Percentiles rank a stretch among this genome's conserved stretches.
These are phyloP conservation scores for Bombus affinis DNA, from an alignment of 1,140 invertebrate species.

Conservation along the genomic window DNA sequence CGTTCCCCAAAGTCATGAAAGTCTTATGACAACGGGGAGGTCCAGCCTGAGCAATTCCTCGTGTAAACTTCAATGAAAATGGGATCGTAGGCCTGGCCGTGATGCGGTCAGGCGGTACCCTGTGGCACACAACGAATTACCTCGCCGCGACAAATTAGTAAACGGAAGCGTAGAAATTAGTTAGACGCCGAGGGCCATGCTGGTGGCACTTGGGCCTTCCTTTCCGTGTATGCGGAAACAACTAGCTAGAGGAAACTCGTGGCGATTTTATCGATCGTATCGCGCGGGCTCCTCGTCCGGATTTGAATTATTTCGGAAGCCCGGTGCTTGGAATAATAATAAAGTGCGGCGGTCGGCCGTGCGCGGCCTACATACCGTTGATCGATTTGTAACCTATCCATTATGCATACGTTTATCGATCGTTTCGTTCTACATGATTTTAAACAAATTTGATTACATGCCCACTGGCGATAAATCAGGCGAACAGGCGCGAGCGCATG, in stretches of 20 bases:
- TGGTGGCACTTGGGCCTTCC: not conserved
- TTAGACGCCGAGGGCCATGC: constrained; percentile 15
- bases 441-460: constrained; percentile 48
- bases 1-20: constrained; percentile 70
- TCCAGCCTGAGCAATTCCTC: constrained; percentile 64
- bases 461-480: constrained; percentile 28
- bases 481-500: not conserved
- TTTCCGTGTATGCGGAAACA: constrained; percentile 24
- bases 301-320: constrained; percentile 41
- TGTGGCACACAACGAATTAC: constrained; percentile 45
- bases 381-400: constrained; percentile 34
- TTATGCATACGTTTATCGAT: constrained; percentile 42
- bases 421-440: constrained; percentile 37
- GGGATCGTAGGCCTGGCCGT: constrained; percentile 35
- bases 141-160: constrained; percentile 58
- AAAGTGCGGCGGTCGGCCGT: not conserved
- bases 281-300: not conserved
- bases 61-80: constrained; percentile 70
- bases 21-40: constrained; percentile 65
- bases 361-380: not conserved
- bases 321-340: constrained; percentile 44
- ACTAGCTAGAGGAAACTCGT: not conserved
- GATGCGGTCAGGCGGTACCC: not conserved
- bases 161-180: constrained; percentile 60
- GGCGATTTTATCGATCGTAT: constrained; percentile 48